Evolutionary conservation across 2,113 vertebrate species (phyloP), one percentile per base, ranked within the genome.

Genomic region (Peromyscus maniculatus): DNA sequence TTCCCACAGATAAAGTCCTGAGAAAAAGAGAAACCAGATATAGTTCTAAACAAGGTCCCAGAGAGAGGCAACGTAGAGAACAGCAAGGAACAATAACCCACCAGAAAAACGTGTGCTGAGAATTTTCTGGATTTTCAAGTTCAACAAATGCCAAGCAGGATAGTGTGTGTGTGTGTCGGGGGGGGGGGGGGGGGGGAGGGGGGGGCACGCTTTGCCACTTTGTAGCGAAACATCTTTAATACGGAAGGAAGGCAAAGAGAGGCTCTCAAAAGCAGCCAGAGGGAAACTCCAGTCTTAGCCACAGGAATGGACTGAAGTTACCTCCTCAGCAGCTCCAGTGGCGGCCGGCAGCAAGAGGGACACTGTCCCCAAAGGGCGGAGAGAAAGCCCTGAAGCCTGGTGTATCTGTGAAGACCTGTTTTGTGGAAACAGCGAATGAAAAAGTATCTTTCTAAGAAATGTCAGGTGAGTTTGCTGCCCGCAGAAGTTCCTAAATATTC

Each of bases 81-180:
- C 31, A 39, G 10, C 5, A 69, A 91, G 72, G 72, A 57, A 28
- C 12, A 31, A 24, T 64, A 49, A 26, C 7, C 33, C 8, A 36
- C 17, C n/a, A 62, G 24, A 84, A 75, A 31, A 90, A 75, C 4
- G 89, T 43, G 80, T 52, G 31, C 26, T 83, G 39, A 91, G 80
- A 77, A 78, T 24, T 95, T 94, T 92, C 52, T 21, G 71, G 52
- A 67, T 74, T 82, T 96, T 31, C 71, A 97, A 91, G 19, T 33
- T 3, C 6, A 86, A 24, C 55, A 95, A 89, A 80, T 93, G 26
- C 26, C 16, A 95, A 94, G 43, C 22, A 86, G 52, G 43, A 92
- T 43, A 59, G 74, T 43, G 43, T 43, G 43, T 43, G 43, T 43
- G 43, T 43, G 43, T 43, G 43, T 43, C n/a, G n/a, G n/a, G n/a